phyloP scores from a whole-genome alignment of 2,888 invertebrate genomes.

The Nemoura dubitans region DNA sequence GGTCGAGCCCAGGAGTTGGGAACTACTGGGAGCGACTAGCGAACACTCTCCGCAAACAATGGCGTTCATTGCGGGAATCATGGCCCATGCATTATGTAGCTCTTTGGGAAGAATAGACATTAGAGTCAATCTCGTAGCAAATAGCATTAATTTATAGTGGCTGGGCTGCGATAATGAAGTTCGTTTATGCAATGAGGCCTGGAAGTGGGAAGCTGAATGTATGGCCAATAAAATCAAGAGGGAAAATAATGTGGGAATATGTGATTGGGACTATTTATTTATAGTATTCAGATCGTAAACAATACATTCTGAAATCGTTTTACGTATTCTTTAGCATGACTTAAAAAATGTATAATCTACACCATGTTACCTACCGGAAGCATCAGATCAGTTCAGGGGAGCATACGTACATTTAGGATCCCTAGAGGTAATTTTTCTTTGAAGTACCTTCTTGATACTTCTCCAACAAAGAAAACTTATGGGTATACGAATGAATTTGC shows the following conservation, averaged over 20 bases:
- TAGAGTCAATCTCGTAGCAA: constrained; percentile 2
- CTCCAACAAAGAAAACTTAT: too few relatives aligned
- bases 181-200: not conserved
- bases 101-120: not conserved
- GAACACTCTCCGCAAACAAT: not conserved
- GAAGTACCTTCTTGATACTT: too few relatives aligned
- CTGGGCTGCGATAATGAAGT: not conserved
- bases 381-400: too few relatives aligned
- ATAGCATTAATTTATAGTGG: constrained; percentile 12
- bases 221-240: not conserved
- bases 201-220: not conserved
- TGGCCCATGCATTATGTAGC: not conserved
- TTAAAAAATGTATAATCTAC: too few relatives aligned
- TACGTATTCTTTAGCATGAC: too few relatives aligned
- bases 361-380: too few relatives aligned
- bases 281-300: too few relatives aligned
- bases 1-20: not conserved
- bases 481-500: too few relatives aligned
- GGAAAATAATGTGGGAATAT: not conserved
- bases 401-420: too few relatives aligned
- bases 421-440: too few relatives aligned
- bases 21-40: too few relatives aligned
- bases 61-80: not conserved
- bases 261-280: not conserved
- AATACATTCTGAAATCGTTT: too few relatives aligned